phyloP scores from a whole-genome alignment of 2,113 vertebrate genomes.

The Fulica atra region DNA sequence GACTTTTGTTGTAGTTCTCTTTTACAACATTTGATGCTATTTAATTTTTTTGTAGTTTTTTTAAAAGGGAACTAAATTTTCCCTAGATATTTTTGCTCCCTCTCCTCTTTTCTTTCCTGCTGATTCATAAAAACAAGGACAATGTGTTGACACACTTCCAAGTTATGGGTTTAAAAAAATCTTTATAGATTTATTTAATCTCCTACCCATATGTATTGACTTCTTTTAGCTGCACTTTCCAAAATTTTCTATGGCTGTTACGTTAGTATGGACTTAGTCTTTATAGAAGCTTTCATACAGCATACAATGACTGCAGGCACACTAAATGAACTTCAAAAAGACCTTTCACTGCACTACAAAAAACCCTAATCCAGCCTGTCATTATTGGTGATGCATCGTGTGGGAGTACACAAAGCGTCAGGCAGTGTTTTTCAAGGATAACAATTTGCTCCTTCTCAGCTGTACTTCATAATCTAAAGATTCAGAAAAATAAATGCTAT shows the following conservation, averaged over 20 bases:
- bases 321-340: not conserved
- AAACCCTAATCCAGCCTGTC: not conserved
- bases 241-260: not conserved
- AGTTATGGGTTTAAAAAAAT: not conserved
- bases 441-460: not conserved
- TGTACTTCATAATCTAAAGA: not conserved
- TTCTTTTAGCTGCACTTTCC: not conserved
- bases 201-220: not conserved
- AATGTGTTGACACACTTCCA: not conserved
- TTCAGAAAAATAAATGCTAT: not conserved
- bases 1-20: not conserved
- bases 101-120: not conserved
- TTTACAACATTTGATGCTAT: not conserved
- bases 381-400: not conserved
- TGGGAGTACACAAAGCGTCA: not conserved
- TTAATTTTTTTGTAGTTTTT: not conserved
- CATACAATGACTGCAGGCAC: not conserved
- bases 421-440: not conserved
- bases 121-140: not conserved
- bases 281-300: not conserved
- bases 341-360: not conserved
- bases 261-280: not conserved
- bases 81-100: not conserved
- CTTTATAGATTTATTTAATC: not conserved
- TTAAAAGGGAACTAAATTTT: not conserved